phyloP scores from a whole-genome alignment of 2,797 vertebrate species.

The Thamnophis elegans region DNA sequence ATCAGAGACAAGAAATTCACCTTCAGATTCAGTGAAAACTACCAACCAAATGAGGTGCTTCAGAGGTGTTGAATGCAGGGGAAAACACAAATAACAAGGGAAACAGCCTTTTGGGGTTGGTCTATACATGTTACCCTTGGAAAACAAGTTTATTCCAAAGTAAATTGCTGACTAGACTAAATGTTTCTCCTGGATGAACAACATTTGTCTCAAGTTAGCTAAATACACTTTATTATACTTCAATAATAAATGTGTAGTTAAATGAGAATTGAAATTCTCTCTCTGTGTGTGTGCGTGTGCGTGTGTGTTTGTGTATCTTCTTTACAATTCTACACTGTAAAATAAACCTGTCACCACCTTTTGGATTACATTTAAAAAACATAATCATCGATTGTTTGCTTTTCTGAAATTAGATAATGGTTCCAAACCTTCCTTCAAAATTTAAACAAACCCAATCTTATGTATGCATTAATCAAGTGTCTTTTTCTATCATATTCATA shows the following conservation, averaged over 20 bases:
- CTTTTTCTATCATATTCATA: background rate
- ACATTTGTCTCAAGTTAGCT: background rate
- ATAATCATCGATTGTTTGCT: constrained; percentile 39
- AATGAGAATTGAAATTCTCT: background rate
- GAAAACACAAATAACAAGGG: background rate
- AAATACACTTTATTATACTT: background rate
- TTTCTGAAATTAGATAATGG: constrained; percentile 20
- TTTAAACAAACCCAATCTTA: constrained; percentile 17
- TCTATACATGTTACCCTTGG: background rate
- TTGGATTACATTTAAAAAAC: constrained; percentile 14
- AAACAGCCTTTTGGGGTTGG: background rate
- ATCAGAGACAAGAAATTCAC: background rate
- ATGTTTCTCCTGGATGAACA: background rate
- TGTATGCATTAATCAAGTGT: background rate
- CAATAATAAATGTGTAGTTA: background rate
- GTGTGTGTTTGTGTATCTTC: background rate
- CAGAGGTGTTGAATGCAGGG: background rate
- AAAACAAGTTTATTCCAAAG: background rate
- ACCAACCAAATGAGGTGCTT: background rate
- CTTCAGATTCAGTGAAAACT: background rate
- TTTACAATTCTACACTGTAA: background rate
- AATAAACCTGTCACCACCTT: background rate
- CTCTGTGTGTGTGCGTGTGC: no score
- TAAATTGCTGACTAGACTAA: background rate
- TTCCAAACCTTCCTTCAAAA: constrained; percentile 10